A percentile compares a stretch with the other conserved stretches of the same genome.
Conservation (phyloP, 2,113 vertebrate genomes). For the Pteronura brasiliensis region DNA sequence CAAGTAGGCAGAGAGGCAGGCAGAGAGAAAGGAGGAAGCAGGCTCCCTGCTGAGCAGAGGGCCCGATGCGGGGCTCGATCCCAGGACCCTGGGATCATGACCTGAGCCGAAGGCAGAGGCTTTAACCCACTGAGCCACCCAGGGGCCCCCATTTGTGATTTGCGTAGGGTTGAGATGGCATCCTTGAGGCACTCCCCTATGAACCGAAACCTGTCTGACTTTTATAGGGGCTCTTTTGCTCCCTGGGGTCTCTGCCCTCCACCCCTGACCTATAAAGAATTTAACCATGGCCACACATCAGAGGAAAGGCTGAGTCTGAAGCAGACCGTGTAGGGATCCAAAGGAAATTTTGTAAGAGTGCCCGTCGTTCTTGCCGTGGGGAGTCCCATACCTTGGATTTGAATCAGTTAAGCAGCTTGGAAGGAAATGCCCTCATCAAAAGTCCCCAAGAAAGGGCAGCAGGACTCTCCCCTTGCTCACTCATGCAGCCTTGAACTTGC, state of each 20-base stretch:
- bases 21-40: no score
- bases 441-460: background rate
- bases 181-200: background rate
- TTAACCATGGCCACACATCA: background rate
- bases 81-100: no score
- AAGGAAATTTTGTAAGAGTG: background rate
- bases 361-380: background rate
- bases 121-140: no score
- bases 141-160: background rate
- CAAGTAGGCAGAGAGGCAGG: no score
- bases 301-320: background rate
- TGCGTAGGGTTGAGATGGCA: rapidly evolving
- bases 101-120: no score
- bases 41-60: no score
- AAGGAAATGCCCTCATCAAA: background rate
- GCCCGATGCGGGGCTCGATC: no score
- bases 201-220: background rate
- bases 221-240: background rate
- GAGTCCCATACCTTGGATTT: background rate
- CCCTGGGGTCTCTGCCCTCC: background rate
- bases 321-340: background rate
- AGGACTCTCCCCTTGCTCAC: background rate
- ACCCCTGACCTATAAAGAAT: background rate
- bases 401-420: rapidly evolving
- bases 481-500: background rate